phyloP scores from a whole-genome alignment of 1,140 invertebrate genomes.

The Caenorhabditis inopinata region DNA sequence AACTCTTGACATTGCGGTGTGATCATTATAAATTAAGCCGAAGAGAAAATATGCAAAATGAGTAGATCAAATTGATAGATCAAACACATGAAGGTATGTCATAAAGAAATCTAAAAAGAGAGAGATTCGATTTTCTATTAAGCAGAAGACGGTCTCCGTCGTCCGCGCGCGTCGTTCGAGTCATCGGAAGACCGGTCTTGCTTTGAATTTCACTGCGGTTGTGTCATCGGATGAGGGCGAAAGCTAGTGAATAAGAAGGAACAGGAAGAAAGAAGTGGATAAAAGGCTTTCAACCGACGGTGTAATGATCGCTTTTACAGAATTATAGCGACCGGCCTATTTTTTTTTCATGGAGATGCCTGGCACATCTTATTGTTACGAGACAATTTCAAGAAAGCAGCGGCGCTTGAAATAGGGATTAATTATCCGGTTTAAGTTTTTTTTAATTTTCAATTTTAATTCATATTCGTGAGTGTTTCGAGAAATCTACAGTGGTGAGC shows the following conservation, averaged over 20 bases:
- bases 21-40: background rate
- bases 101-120: background rate
- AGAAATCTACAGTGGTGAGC: too few species aligned
- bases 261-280: background rate
- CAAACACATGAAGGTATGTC: too few species aligned
- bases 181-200: background rate
- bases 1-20: too few species aligned
- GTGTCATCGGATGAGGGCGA: conserved; percentile 11
- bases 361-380: too few species aligned
- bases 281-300: background rate
- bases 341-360: too few species aligned
- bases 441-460: too few species aligned
- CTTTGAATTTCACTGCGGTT: background rate
- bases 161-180: background rate
- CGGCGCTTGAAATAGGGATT: too few species aligned
- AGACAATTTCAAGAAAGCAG: too few species aligned
- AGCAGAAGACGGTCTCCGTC: background rate
- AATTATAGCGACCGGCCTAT: background rate
- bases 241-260: background rate
- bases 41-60: background rate
- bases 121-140: background rate
- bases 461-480: too few species aligned
- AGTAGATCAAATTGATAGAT: background rate
- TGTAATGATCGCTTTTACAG: background rate
- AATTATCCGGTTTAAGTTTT: too few species aligned